Base-by-base conservation (phyloP, 2,888 invertebrate species). In the Nemotelus nigrinus region DNA sequence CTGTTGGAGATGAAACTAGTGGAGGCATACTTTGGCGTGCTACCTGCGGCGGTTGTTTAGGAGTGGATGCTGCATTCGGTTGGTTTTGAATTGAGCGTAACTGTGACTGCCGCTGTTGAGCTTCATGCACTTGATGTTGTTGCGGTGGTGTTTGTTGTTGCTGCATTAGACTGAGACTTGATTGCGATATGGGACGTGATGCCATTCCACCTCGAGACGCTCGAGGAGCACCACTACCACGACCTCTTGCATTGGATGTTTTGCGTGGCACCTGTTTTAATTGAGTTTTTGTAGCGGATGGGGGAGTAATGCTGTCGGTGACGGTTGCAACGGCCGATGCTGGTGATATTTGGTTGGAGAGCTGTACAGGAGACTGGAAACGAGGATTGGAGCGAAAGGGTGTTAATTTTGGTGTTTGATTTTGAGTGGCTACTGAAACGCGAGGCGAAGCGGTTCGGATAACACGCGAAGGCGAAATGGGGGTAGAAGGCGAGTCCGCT, bases 281-380 rank as follows among this genome's bases (percentile, higher is more conserved):
- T 25, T 0, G 25, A 25, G 25, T 25, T 25, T 50, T 65, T 8
- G 39, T 45, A 53, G 45, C 41, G n/a, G 55, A 7, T 41, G 64
- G 64, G 3, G 76, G 76, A 5, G 74, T 48, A 10, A 74, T 63
- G 6, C 8, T 48, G 3, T 74, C 74, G 5, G 63, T 41, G 10
- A 7, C 43, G 39, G 79, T 3, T 77, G 71, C 55, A 81, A 78
- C 64, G 76, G 79, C 44, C 68, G 58, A 41, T n/a, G 76, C 65
- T 50, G 77, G 76, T 45, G 64, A 45, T 8, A 70, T 10, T 39
- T 53, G 71, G 68, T 67, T 55, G 57, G 77, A 65, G 76, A 77
- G 4, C 80, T 72, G 44, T 79, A 80, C 39, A 78, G 80, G 53
- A 8, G 76, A 43, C 10, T 7, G n/a, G 5, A 65, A 68, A 7